Evolutionary conservation across 2,113 vertebrate species (phyloP).

Genomic region (Tapirus terrestris): DNA sequence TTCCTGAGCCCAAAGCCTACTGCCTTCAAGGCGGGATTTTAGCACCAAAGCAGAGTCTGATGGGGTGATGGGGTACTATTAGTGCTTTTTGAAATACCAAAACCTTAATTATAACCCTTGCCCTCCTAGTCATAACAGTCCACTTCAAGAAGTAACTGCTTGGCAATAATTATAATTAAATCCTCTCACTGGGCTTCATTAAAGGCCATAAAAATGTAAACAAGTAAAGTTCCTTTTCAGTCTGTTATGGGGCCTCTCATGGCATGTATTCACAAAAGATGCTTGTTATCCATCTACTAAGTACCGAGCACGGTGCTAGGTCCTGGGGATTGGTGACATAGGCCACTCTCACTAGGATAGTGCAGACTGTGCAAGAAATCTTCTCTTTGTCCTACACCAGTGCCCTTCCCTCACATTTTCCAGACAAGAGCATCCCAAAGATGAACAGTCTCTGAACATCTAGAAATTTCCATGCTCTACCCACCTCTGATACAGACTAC

Average conservation of each 20-base stretch:
- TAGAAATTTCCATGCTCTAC: not conserved
- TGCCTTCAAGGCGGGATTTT: slow-evolving; percentile 54
- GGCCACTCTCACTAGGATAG: not conserved
- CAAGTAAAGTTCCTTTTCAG: not conserved
- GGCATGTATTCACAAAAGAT: not conserved
- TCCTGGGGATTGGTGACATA: not conserved
- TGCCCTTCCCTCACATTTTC: not conserved
- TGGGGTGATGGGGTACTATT: not conserved
- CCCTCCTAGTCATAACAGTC: not conserved
- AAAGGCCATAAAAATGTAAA: slow-evolving; percentile 44
- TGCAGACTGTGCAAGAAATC: not conserved
- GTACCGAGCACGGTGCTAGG: not conserved
- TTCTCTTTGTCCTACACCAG: not conserved
- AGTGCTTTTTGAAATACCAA: slow-evolving; percentile 1
- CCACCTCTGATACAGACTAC: not conserved
- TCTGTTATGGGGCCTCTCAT: not conserved
- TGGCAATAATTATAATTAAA: slow-evolving; percentile 39
- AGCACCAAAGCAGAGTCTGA: not conserved
- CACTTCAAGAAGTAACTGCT: not conserved
- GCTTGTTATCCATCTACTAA: not conserved
- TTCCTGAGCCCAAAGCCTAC: not conserved
- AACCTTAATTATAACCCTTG: slow-evolving; percentile 45
- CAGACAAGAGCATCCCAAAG: not conserved
- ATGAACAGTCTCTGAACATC: not conserved
- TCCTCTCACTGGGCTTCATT: slow-evolving; percentile 42